phyloP scores from a whole-genome alignment of 2,113 vertebrate species.

The Platysternon megacephalum region DNA sequence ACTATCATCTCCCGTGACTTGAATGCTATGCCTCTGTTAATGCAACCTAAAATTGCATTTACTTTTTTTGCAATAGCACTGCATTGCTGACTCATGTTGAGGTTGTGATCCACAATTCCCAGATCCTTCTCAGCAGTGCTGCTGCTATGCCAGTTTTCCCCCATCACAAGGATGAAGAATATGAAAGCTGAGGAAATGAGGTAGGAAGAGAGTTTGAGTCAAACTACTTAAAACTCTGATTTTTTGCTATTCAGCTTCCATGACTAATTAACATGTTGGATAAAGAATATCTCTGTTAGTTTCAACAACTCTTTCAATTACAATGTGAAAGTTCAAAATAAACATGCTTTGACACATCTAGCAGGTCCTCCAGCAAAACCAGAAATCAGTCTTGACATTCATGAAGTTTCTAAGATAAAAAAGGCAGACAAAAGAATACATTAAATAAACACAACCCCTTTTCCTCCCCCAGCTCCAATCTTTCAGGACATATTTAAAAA shows the following conservation, averaged over 20 bases:
- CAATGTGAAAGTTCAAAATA: background rate
- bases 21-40: background rate
- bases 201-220: background rate
- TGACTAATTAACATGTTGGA: background rate
- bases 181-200: background rate
- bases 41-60: background rate
- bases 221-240: background rate
- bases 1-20: background rate
- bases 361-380: fast-evolving
- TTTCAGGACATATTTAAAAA: background rate
- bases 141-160: background rate
- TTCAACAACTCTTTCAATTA: background rate
- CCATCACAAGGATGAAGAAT: constrained; percentile 3
- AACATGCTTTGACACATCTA: background rate
- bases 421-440: background rate
- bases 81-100: background rate
- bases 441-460: background rate
- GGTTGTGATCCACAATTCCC: background rate
- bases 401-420: background rate
- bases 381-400: background rate
- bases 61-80: background rate
- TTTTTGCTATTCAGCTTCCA: background rate
- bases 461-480: background rate
- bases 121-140: background rate
- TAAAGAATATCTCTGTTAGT: background rate